These are phyloP conservation scores for Coelogynopora nodosa DNA, from an alignment of 2,888 invertebrate genomes.

Conservation along the genomic window DNA sequence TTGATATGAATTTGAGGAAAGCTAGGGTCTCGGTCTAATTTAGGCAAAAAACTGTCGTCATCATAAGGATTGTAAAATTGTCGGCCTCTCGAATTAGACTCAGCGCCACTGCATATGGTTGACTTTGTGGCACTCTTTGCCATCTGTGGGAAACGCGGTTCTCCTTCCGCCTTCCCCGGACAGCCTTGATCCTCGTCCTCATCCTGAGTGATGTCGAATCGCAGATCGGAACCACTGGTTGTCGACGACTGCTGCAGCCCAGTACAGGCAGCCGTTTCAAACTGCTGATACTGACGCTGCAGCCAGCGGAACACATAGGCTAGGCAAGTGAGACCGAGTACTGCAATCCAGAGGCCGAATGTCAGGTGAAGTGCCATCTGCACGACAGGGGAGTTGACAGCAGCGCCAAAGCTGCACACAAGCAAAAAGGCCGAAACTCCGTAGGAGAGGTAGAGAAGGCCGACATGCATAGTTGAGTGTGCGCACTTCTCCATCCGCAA, in stretches of 20 bases:
- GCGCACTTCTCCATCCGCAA: background rate
- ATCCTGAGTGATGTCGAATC: background rate
- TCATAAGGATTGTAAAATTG: background rate
- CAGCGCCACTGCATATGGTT: background rate
- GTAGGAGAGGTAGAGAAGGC: background rate
- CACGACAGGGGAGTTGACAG: background rate
- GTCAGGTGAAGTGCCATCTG: background rate
- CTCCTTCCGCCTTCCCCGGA: background rate
- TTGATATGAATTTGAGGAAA: background rate
- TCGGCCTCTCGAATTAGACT: background rate
- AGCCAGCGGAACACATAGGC: background rate
- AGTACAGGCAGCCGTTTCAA: background rate
- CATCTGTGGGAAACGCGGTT: background rate
- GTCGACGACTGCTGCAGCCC: background rate
- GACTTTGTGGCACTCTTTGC: background rate
- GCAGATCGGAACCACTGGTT: background rate
- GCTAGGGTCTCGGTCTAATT: background rate
- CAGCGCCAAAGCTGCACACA: background rate
- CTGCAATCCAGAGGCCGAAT: background rate
- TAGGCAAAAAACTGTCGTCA: background rate
- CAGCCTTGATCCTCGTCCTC: too few species aligned
- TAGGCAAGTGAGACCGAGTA: background rate
- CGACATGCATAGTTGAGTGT: background rate
- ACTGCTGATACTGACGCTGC: background rate
- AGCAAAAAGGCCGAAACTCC: background rate